Conservation (phyloP, 2,113 vertebrate species). For the Benitochromis conjunctus region DNA sequence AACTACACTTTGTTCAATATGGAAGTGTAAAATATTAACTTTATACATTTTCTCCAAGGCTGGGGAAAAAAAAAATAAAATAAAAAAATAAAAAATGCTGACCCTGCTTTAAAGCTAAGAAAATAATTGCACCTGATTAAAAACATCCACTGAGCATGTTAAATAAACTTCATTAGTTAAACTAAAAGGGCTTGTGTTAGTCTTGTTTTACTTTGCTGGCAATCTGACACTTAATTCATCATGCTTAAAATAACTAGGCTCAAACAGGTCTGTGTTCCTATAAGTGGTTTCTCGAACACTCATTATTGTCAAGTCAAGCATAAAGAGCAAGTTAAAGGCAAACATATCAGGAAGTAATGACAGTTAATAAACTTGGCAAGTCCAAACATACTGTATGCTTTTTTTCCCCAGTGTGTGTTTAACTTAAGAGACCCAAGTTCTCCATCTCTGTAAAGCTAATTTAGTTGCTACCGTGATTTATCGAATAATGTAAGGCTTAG, state of each 20-base stretch:
- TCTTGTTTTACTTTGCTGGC: slow-evolving; percentile 15
- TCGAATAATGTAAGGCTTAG: slow-evolving; percentile 1
- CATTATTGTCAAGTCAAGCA: slow-evolving; percentile 1
- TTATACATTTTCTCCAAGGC: not conserved
- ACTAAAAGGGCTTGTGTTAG: not conserved
- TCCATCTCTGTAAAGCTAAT: not conserved
- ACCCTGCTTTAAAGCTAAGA: not conserved
- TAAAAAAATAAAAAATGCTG: not conserved
- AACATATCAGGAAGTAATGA: not conserved
- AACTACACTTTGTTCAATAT: not conserved
- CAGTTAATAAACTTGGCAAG: slow-evolving; percentile 13
- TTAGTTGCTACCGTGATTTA: not conserved
- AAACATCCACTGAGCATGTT: slow-evolving; percentile 29
- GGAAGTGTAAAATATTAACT: not conserved
- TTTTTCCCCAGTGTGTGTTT: not conserved
- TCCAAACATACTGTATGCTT: slow-evolving; percentile 9
- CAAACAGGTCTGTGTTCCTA: not conserved
- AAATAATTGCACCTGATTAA: not conserved
- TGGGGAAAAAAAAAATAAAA: not conserved
- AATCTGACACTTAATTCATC: not conserved
- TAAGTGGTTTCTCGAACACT: not conserved
- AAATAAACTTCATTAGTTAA: not conserved
- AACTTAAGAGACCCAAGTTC: not conserved
- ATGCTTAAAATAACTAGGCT: slow-evolving; percentile 8
- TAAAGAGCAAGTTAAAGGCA: not conserved